Evolutionary conservation across 2,113 vertebrate genomes (phyloP).

Genomic region (Gambusia affinis): DNA sequence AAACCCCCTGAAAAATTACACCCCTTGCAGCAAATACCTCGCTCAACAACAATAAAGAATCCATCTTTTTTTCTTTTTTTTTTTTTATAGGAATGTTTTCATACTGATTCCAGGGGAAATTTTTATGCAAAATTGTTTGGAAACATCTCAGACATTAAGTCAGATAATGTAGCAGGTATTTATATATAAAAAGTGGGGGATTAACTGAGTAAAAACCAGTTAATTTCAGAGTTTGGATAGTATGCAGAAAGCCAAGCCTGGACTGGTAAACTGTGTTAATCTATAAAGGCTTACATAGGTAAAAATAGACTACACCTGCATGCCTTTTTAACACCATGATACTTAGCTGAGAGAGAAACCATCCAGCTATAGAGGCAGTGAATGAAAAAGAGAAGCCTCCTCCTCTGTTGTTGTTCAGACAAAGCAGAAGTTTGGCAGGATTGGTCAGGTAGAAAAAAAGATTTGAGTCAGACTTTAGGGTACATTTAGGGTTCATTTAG

Average conservation of each 20-base stretch:
- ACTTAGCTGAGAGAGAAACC: slow-evolving; percentile 45
- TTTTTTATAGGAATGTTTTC: slow-evolving; percentile 56
- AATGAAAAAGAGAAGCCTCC: slow-evolving; percentile 52
- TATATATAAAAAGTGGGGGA: slow-evolving; percentile 64
- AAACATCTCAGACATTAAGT: slow-evolving; percentile 66
- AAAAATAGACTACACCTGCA: slow-evolving; percentile 76
- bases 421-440: slow-evolving; percentile 29
- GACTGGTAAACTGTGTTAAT: slow-evolving; percentile 75
- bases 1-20: slow-evolving; percentile 68
- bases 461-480: slow-evolving; percentile 18
- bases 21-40: slow-evolving; percentile 56
- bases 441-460: not conserved
- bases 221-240: slow-evolving; percentile 72
- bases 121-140: slow-evolving; percentile 67
- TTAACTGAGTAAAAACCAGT: slow-evolving; percentile 65
- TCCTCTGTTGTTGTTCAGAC: slow-evolving; percentile 37
- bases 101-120: slow-evolving; percentile 55
- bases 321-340: slow-evolving; percentile 68
- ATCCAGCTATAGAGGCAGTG: slow-evolving; percentile 54
- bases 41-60: slow-evolving; percentile 65
- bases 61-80: slow-evolving; percentile 57
- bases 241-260: slow-evolving; percentile 44
- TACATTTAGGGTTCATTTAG: slow-evolving; percentile 9
- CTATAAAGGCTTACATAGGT: slow-evolving; percentile 75
- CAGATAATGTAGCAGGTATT: slow-evolving; percentile 65